phyloP scores from a whole-genome alignment of 1,140 invertebrate genomes.

The Lucilia sericata region DNA sequence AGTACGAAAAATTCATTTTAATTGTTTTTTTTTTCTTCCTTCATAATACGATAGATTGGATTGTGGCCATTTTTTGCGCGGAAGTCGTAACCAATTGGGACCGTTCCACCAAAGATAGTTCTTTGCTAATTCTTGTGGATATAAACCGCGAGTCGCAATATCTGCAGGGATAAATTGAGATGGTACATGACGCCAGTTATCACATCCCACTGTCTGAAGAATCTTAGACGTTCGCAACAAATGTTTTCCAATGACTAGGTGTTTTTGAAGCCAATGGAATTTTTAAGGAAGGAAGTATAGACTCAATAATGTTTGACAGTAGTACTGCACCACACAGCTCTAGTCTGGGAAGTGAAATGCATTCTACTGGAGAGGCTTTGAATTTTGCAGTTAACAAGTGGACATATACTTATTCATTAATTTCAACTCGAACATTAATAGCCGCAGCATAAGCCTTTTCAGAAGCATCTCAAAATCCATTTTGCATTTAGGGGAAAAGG shows the following conservation, averaged over 20 bases:
- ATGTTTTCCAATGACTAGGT: conserved; percentile 60
- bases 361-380: not conserved
- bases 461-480: conserved; percentile 6
- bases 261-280: conserved; percentile 60
- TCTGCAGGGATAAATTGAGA: conserved; percentile 68
- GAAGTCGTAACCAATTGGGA: conserved; percentile 34
- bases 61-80: not conserved
- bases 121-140: conserved; percentile 40
- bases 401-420: not conserved
- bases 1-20: not conserved
- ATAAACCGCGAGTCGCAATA: conserved; percentile 62
- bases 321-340: conserved; percentile 54
- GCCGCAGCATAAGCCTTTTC: not conserved
- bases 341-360: not conserved
- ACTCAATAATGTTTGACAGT: conserved; percentile 49
- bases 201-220: conserved; percentile 48
- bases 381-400: not conserved
- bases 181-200: conserved; percentile 66
- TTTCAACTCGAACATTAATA: conserved; percentile 68
- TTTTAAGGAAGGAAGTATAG: conserved; percentile 51
- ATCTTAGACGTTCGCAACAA: conserved; percentile 66
- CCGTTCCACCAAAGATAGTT: conserved; percentile 61
- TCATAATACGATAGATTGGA: not conserved
- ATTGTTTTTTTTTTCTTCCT: conserved; percentile 9
- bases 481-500: not conserved